phyloP scores from a whole-genome alignment of 2,888 invertebrate genomes.

The Macaria liturata region DNA sequence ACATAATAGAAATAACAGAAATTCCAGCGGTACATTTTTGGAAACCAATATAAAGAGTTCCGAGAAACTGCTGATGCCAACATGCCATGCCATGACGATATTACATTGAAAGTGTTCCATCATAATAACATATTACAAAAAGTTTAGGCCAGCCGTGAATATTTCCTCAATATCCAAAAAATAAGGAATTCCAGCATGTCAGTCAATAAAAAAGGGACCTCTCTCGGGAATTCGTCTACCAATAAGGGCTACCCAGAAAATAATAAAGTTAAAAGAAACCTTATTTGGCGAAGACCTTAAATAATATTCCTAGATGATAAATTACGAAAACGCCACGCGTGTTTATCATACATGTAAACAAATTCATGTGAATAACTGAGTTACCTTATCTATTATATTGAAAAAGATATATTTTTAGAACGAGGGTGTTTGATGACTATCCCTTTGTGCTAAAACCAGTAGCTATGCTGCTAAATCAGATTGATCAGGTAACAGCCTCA shows the following conservation, averaged over 20 bases:
- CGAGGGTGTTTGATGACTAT: too few species aligned
- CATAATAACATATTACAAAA: conserved; percentile 10
- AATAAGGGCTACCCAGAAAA: conserved; percentile 40
- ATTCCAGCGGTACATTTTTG: too few species aligned
- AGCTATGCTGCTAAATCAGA: too few species aligned
- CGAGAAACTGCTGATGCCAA: neutral
- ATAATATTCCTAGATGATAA: conserved; percentile 30
- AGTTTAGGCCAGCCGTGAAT: conserved; percentile 19
- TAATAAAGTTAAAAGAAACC: conserved; percentile 47
- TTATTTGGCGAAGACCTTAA: conserved; percentile 16
- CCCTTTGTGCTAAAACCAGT: too few species aligned
- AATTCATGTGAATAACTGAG: too few species aligned
- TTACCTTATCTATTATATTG: too few species aligned
- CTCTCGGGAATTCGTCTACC: conserved; percentile 48
- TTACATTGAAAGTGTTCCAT: conserved; percentile 9
- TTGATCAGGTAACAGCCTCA: too few species aligned
- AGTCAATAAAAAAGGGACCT: conserved; percentile 48
- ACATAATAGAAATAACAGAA: too few species aligned
- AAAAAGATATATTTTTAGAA: too few species aligned
- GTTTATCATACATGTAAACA: too few species aligned
- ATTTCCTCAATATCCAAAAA: conserved; percentile 22
- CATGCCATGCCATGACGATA: conserved; percentile 14
- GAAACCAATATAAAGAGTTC: conserved; percentile 2
- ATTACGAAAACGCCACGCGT: too few species aligned
- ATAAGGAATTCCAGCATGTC: conserved; percentile 29